phyloP scores from a whole-genome alignment of 92 coral and sea anemone genomes.

The Porites cylindrica region DNA sequence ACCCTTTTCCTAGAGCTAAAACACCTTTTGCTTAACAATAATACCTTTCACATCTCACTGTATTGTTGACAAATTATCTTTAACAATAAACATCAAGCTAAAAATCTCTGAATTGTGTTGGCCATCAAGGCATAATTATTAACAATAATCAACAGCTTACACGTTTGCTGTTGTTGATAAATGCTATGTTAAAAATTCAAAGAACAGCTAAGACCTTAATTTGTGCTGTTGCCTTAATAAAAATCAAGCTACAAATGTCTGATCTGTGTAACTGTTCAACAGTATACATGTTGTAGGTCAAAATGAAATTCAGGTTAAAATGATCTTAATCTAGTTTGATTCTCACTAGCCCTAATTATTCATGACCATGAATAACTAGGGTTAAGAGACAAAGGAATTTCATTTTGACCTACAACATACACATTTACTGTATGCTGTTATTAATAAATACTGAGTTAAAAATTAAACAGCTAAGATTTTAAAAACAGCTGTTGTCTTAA shows the following conservation, averaged over 20 bases:
- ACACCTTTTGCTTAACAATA: too few species aligned
- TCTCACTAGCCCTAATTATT: slow-evolving; percentile 10
- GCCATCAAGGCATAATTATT: too few species aligned
- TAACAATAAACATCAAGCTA: neutral
- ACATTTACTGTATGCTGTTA: neutral
- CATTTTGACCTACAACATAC: slow-evolving; percentile 24
- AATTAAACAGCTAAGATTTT: slow-evolving; percentile 18
- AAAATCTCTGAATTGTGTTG: too few species aligned
- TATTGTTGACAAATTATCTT: too few species aligned
- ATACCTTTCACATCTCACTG: too few species aligned
- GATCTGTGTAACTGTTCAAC: slow-evolving; percentile 18
- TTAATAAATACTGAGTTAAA: neutral
- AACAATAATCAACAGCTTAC: too few species aligned
- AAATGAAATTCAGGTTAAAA: neutral
- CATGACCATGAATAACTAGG: neutral
- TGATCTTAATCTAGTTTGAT: slow-evolving; percentile 16
- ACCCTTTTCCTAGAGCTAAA: too few species aligned
- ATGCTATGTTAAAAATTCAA: too few species aligned
- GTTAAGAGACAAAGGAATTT: neutral
- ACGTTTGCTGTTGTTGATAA: too few species aligned
- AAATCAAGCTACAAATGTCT: slow-evolving; percentile 24
- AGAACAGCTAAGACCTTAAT: neutral
- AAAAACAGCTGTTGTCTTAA: slow-evolving; percentile 4
- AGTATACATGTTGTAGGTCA: neutral
- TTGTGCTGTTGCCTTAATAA: slow-evolving; percentile 11